phyloP scores from a whole-genome alignment of 2,888 invertebrate species.

The Pristionchus arcanus region DNA sequence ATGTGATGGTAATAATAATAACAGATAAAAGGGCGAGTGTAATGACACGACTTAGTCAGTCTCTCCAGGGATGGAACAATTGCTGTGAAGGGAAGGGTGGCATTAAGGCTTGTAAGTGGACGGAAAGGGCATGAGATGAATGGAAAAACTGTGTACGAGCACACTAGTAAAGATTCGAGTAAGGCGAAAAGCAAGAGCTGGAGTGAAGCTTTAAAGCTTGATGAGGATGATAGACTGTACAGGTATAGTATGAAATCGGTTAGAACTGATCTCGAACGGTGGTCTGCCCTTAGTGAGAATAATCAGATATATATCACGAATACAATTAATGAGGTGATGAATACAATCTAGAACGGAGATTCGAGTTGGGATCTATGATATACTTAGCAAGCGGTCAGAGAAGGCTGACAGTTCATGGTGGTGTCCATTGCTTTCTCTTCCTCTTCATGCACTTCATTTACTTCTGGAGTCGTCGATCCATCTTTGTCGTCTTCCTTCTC shows the following conservation, averaged over 20 bases:
- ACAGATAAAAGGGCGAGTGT: background rate
- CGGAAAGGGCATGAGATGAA: background rate
- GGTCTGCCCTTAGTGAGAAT: conserved; percentile 13
- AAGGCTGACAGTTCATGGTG: background rate
- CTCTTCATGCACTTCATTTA: background rate
- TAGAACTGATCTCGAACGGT: conserved; percentile 29
- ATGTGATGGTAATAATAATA: background rate
- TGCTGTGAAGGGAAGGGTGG: background rate
- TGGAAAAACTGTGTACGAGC: background rate
- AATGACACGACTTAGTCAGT: conserved; percentile 23
- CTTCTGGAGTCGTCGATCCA: conserved; percentile 36
- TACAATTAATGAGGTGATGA: background rate
- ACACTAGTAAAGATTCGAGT: conserved; percentile 37
- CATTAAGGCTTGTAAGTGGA: conserved; percentile 26
- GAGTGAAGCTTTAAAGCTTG: conserved; percentile 31
- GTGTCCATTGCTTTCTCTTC: background rate
- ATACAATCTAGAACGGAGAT: conserved; percentile 19
- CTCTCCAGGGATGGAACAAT: conserved; percentile 3
- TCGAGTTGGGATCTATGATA: background rate
- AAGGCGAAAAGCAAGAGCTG: conserved; percentile 34
- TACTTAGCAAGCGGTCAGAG: conserved; percentile 14
- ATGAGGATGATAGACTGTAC: conserved; percentile 7
- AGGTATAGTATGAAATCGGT: background rate
- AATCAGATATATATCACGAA: conserved; percentile 24
- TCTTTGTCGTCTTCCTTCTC: conserved; percentile 35